Evolutionary conservation across 1,140 invertebrate species (phyloP), one percentile per base, ranked within the genome.

Genomic region (Cotesia vestalis): DNA sequence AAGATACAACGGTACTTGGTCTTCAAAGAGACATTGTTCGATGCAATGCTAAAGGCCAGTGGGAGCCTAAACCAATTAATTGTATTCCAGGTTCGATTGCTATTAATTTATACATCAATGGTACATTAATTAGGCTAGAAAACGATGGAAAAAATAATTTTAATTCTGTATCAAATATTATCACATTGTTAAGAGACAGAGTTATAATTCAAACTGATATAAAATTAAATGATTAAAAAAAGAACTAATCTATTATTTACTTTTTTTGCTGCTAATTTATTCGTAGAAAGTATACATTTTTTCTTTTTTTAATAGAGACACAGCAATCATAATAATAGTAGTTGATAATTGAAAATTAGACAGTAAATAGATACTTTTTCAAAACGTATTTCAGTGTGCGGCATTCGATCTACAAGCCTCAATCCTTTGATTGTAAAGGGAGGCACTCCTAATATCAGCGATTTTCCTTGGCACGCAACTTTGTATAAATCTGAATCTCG

Each of bases 381-480:
- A 78, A 11, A 27, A 66, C 14, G 6, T 69, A 72, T 82, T 81
- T 34, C 73, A 87, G 85, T 76, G 64, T 87, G 85, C 61, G 85
- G 85, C 67, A 14, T 75, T 36, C 55, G 66, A 6, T 46, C 70
- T 14, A 57, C 53, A 8, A n/a, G 4, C 11, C 6, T 52, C 3
- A 74, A 1, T 64, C 79, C 84, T 4, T 66, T 83, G 0, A 78
- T 86, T 36, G 75, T 83, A 3, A 77, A 83, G 51, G 85, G 83
- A 38, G 51, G 14, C 1, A 0, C 0, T 3, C 75, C 84, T 4
- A 76, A 78, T 4, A 73, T 85, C n/a, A 75, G 69, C 0, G 81
- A 85, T 34, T 85, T 87, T 63, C 85, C 85, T 3, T 87, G 85
- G 85, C 85, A 87, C 34, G 85, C 80, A 4, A 82, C 84, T 12